Percentiles rank a stretch among this genome's conserved stretches.
phyloP scores from a whole-genome alignment of 2,888 invertebrate genomes.

The Oscheius sp. region DNA sequence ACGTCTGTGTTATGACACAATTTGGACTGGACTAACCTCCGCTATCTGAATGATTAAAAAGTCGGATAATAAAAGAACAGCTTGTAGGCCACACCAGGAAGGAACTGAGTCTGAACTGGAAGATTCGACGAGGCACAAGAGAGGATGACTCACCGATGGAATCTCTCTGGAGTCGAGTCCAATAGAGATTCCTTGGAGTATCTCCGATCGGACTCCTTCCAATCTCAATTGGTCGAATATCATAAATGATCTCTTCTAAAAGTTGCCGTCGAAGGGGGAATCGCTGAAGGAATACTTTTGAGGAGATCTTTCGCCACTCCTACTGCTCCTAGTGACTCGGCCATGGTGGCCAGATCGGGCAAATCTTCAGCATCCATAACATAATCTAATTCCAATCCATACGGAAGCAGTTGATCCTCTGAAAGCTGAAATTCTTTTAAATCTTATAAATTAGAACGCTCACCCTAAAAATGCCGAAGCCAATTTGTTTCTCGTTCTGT shows the following conservation, averaged over 20 bases:
- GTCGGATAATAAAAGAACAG: constrained; percentile 24
- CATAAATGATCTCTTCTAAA: constrained; percentile 25
- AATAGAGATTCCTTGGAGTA: neutral
- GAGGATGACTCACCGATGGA: neutral
- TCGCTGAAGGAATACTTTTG: constrained; percentile 4
- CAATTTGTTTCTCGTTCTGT: constrained; percentile 26
- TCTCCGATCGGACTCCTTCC: constrained; percentile 3
- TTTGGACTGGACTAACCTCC: constrained; percentile 13
- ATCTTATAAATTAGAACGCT: neutral
- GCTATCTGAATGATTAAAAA: constrained; percentile 35
- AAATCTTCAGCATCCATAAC: constrained; percentile 9
- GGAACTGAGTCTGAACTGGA: constrained; percentile 29
- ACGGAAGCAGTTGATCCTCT: constrained; percentile 27
- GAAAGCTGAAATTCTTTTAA: constrained; percentile 3
- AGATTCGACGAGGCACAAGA: no score
- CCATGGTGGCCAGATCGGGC: neutral
- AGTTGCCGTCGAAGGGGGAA: neutral
- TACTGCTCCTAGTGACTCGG: neutral
- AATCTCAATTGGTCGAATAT: constrained; percentile 20
- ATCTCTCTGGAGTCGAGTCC: constrained; percentile 26
- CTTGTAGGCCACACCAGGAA: constrained; percentile 19
- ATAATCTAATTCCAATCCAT: constrained; percentile 28
- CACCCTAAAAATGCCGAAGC: constrained; percentile 12
- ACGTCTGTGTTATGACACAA: constrained; percentile 17
- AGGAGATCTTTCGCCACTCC: constrained; percentile 7